Evolutionary conservation across 1,140 invertebrate species (phyloP), one percentile per base, ranked within the genome.

Genomic region (Drosophila erecta): DNA sequence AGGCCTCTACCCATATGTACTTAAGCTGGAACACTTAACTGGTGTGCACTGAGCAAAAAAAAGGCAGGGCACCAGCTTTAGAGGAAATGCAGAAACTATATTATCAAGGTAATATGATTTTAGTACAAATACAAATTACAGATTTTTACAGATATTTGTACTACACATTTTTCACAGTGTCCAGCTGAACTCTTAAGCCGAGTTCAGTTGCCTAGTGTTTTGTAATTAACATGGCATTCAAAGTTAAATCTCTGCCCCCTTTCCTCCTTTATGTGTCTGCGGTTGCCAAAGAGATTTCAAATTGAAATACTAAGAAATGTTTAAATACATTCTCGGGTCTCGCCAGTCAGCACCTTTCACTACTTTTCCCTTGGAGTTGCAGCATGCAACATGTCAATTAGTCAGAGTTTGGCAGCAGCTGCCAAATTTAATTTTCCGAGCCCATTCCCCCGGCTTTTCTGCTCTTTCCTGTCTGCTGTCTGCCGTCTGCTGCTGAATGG

Each of bases 221-320:
- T 55, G 84, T 84, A 87, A 87, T 87, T 87, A 87, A 87, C 83
- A 89, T 79, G 83, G 79, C 83, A 87, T 87, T 89, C 83, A 87
- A 84, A 79, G 69, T 60, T 43, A 73, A 84, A 83, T 79, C 72
- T 73, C 65, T 50, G 17, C 30, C n/a, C 3, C 8, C 22, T 8
- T 2, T 2, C 6, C 12, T 0, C 57, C 60, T 50, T 37, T 64
- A 37, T 14, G n/a, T 6, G 35, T 77, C 65, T 69, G 71, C 49
- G 84, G 84, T 62, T 79, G 61, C 59, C 59, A 55, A 35, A 47
- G 17, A 66, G 73, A 77, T 51, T 81, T 54, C 24, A 59, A 76
- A 81, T 67, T 81, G 79, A 75, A 76, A 76, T 76, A 43, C 62
- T 37, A 37, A 53, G 62, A 59, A 76, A 60, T 76, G 74, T 69